Conservation (phyloP, 2,797 vertebrate genomes). For the Gorsachius magnificus region DNA sequence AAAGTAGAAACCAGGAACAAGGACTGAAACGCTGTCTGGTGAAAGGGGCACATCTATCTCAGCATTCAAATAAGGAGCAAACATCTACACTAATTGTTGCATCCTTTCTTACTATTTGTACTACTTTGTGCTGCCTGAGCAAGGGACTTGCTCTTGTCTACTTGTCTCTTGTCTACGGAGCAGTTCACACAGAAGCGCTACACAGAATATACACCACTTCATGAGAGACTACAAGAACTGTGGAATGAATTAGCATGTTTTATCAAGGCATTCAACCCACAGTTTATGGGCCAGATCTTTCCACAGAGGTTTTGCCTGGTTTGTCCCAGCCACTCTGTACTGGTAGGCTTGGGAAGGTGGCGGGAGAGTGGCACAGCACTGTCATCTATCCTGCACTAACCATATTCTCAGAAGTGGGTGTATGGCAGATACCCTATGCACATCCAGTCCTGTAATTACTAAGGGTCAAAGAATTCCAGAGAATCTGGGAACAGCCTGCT, state of each 20-base stretch:
- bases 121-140: not conserved
- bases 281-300: not conserved
- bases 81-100: not conserved
- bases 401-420: not conserved
- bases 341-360: not conserved
- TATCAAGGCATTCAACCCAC: not conserved
- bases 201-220: not conserved
- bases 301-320: not conserved
- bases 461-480: not conserved
- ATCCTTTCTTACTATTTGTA: not conserved
- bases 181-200: not conserved
- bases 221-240: not conserved
- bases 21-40: not conserved
- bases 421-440: not conserved
- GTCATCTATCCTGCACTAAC: not conserved
- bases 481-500: not conserved
- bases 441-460: not conserved
- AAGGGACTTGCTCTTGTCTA: not conserved
- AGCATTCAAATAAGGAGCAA: not conserved
- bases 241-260: not conserved
- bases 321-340: not conserved
- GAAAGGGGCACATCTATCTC: not conserved
- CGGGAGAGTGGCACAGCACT: fast-evolving
- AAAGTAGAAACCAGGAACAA: not conserved
- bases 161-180: not conserved